Evolutionary conservation across 2,888 invertebrate genomes (phyloP), one percentile per base, ranked within the genome.

Genomic region (Lysandra coridon): DNA sequence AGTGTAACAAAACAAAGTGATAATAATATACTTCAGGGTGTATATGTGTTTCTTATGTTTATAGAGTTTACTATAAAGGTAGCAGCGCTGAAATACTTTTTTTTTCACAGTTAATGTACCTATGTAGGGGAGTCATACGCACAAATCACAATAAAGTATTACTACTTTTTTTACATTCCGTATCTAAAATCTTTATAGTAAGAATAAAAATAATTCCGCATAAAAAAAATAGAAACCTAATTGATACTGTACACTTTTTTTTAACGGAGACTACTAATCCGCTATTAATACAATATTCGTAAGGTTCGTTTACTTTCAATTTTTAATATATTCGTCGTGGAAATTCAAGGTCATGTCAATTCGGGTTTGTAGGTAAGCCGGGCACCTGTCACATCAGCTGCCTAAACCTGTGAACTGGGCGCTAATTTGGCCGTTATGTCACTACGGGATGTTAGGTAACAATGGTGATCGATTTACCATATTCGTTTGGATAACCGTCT

Each of bases 371-470:
- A 78, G 82, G 82, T 81, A 80, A 81, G 79, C 79, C 80, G 80
- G 80, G 60, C 83, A 83, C 82, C 82, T 83, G 83, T 53, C n/a
- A 23, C 33, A 74, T 53, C 82, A 83, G 82, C 83, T 82, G 82
- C 78, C 75, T 33, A 62, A 76, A 53, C 33, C 33, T 78, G 44
- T 44, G 73, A 69, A 77, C 64, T 80, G 6, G 53, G 30, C 33
- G 14, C 49, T 76, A 30, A n/a, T 53, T 12, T 2, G 74, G 53
- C 53, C 53, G 30, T 49, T 49, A 76, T 30, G 76, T 53, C 33
- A 53, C 49, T 14, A 53, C 40, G 7, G n/a, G 73, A 23, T 44
- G 5, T 44, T n/a, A 23, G 10, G 44, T 74, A 69, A 69, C 69
- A 33, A 12, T 64, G 33, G 69, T 37, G 17, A 37, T 69, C 64